These are phyloP conservation scores for Alviniconcha strummeri DNA, from an alignment of 2,888 invertebrate genomes.

Conservation along the genomic window DNA sequence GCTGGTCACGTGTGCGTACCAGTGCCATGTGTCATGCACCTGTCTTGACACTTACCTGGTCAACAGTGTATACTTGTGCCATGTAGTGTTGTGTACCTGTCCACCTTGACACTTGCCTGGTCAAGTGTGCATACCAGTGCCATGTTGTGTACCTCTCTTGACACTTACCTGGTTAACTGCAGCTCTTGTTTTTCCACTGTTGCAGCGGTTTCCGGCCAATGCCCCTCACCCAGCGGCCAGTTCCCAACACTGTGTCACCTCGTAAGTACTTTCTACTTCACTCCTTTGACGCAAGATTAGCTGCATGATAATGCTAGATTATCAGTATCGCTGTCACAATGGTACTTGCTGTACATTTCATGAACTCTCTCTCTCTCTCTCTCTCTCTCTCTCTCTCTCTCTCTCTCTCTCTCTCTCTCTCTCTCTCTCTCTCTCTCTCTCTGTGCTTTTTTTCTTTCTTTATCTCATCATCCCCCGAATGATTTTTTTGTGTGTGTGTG, in stretches of 20 bases:
- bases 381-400: neutral
- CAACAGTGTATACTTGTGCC: too few relatives aligned
- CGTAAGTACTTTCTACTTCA: slow-evolving; percentile 55
- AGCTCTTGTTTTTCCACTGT: slow-evolving; percentile 42
- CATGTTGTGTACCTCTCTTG: neutral
- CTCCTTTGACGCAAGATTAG: neutral
- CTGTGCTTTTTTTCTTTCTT: neutral
- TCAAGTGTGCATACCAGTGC: neutral
- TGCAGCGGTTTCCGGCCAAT: slow-evolving; percentile 58
- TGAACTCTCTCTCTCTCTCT: neutral
- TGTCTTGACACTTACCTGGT: too few relatives aligned
- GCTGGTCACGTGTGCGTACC: too few relatives aligned
- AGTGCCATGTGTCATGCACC: neutral
- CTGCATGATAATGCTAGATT: neutral
- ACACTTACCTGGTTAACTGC: neutral
- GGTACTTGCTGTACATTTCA: neutral
- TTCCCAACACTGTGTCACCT: slow-evolving; percentile 67
- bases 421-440: neutral
- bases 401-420: neutral
- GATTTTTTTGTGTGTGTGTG: neutral
- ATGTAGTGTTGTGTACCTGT: too few relatives aligned
- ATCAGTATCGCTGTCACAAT: too few relatives aligned
- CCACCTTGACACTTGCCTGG: too few relatives aligned
- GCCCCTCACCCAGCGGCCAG: slow-evolving; percentile 62
- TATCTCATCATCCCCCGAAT: neutral